Conservation (phyloP, 1,140 invertebrate species). For the Heterodera schachtii region DNA sequence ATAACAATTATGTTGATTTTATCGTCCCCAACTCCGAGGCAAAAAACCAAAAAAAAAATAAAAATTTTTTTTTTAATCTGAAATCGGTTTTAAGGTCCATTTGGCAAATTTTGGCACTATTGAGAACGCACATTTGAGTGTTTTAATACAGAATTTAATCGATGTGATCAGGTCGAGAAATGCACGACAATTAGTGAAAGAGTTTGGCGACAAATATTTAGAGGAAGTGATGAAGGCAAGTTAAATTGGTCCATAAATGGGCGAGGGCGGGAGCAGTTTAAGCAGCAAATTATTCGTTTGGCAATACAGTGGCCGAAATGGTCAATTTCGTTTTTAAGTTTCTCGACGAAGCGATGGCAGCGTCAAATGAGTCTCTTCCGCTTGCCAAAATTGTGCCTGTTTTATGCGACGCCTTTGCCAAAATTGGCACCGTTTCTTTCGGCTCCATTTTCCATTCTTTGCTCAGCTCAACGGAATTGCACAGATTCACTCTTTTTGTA, state of each 20-base stretch:
- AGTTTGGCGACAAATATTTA: constrained; percentile 43
- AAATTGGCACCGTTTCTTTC: constrained; percentile 31
- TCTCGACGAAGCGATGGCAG: constrained; percentile 24
- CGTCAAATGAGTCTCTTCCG: constrained; percentile 28
- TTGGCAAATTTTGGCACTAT: constrained; percentile 19
- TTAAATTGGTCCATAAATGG: too few relatives aligned
- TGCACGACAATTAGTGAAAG: constrained; percentile 27
- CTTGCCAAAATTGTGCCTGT: constrained; percentile 54
- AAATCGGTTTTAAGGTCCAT: constrained; percentile 11
- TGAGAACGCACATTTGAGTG: constrained; percentile 36
- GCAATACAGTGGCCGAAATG: too few relatives aligned
- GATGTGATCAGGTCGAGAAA: constrained; percentile 32
- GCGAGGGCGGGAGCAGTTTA: too few relatives aligned
- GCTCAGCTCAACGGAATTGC: constrained; percentile 52
- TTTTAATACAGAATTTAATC: constrained; percentile 31
- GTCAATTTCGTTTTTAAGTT: constrained; percentile 20
- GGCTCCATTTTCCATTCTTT: constrained; percentile 50
- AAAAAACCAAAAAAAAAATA: constrained; percentile 14
- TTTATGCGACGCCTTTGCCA: constrained; percentile 47
- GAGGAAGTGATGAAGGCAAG: constrained; percentile 13
- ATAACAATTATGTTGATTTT: constrained; percentile 47
- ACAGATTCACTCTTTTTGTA: constrained; percentile 43
- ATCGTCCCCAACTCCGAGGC: constrained; percentile 48
- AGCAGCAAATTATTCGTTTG: too few relatives aligned
- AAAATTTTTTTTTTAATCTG: too few relatives aligned